Percentiles rank a stretch among this genome's conserved stretches.
Evolutionary conservation across 2,797 vertebrate species (phyloP).

Genomic region (Lacerta viridis): DNA sequence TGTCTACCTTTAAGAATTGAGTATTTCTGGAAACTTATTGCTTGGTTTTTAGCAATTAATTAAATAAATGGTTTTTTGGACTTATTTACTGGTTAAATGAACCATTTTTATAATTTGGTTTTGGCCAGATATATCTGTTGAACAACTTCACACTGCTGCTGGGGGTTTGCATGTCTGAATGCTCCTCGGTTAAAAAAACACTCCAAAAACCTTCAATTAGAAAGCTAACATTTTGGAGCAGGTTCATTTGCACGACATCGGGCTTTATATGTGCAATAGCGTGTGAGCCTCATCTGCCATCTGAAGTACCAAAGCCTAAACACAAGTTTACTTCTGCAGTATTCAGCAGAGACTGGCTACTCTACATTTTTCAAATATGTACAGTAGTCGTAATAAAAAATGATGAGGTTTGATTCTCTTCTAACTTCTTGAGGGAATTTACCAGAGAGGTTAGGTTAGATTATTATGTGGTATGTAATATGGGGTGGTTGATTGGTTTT

Average conservation of each 20-base stretch:
- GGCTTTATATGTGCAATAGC: neutral
- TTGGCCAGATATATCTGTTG: neutral
- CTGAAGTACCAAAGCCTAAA: neutral
- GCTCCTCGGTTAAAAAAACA: neutral
- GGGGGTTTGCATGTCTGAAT: neutral
- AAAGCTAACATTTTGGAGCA: neutral
- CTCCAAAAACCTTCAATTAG: neutral
- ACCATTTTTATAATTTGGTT: neutral
- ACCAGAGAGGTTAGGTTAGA: neutral
- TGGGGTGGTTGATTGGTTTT: neutral
- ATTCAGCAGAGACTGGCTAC: neutral
- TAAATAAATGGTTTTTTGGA: neutral
- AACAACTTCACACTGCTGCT: neutral
- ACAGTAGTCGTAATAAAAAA: neutral
- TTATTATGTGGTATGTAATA: neutral
- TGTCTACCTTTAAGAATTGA: neutral
- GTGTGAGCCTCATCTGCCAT: neutral
- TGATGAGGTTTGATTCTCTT: neutral
- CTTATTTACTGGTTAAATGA: neutral
- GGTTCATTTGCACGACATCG: neutral
- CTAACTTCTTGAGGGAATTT: neutral
- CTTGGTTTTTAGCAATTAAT: neutral
- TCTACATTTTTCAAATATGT: neutral
- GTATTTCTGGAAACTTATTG: neutral
- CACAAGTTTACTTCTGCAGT: neutral